Evolutionary conservation across 2,797 vertebrate genomes (phyloP).

Genomic region (Macropodus opercularis): DNA sequence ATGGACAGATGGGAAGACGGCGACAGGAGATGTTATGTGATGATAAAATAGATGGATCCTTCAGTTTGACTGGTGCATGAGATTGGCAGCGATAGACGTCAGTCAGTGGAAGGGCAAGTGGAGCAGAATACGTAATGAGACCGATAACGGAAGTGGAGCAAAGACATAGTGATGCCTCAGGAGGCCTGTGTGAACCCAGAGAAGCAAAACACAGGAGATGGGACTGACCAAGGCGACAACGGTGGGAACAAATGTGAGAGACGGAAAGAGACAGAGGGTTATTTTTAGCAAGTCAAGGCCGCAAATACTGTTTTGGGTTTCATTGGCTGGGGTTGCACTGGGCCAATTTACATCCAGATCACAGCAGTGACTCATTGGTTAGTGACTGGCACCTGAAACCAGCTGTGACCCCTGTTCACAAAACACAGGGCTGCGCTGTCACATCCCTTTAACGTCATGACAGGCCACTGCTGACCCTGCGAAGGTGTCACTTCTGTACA

Average conservation of each 20-base stretch:
- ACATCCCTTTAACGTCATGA: conserved; percentile 13
- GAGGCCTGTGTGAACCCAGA: conserved; percentile 21
- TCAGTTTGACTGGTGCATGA: conserved; percentile 14
- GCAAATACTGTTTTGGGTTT: conserved; percentile 33
- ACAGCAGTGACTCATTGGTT: conserved; percentile 46
- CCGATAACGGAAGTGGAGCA: conserved; percentile 17
- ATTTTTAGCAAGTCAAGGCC: conserved; percentile 55
- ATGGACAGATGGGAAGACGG: neutral
- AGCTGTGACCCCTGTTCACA: conserved; percentile 40
- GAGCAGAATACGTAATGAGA: conserved; percentile 39
- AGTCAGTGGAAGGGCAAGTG: conserved; percentile 20
- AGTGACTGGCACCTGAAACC: conserved; percentile 50
- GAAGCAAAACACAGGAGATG: conserved; percentile 23
- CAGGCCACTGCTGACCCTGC: conserved; percentile 7
- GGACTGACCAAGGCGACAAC: conserved; percentile 28
- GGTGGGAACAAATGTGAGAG: conserved; percentile 31
- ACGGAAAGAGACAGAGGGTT: conserved; percentile 43
- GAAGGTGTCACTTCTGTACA: neutral
- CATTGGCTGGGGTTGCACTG: conserved; percentile 18
- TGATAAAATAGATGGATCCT: conserved; percentile 17
- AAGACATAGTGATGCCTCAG: neutral
- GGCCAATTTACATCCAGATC: conserved; percentile 32
- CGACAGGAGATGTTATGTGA: conserved; percentile 4
- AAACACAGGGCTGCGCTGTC: conserved; percentile 12
- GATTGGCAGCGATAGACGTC: conserved; percentile 14